Percentiles rank a stretch among this genome's conserved stretches.
phyloP scores from a whole-genome alignment of 2,888 invertebrate genomes.

The Chironomus tentans region DNA sequence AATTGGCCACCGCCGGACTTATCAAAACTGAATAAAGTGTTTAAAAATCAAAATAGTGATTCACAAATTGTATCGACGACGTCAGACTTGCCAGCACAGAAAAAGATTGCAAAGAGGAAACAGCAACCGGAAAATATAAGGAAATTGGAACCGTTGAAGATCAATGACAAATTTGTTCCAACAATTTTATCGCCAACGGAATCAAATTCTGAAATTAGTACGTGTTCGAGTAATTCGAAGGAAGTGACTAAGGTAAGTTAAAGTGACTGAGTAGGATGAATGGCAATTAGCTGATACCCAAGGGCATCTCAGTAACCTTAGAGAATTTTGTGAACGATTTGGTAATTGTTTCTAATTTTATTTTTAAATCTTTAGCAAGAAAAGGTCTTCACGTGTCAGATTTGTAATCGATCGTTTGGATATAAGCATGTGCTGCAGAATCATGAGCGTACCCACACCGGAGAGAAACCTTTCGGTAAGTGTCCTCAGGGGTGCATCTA shows the following conservation, averaged over 20 bases:
- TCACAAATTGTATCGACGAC: slow-evolving; percentile 22
- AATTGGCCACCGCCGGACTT: background rate
- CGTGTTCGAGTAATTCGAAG: slow-evolving; percentile 1
- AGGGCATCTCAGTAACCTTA: no score
- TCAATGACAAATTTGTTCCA: background rate
- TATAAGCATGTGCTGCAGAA: slow-evolving; percentile 93
- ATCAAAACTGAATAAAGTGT: background rate
- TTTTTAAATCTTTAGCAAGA: slow-evolving; percentile 49
- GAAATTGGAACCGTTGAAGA: slow-evolving; percentile 8
- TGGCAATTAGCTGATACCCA: no score
- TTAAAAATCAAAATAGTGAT: slow-evolving; percentile 4
- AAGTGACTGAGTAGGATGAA: no score
- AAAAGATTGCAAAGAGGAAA: slow-evolving; percentile 11
- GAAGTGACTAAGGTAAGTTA: background rate
- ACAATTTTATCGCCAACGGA: background rate
- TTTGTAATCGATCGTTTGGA: slow-evolving; percentile 81
- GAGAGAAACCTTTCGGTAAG: slow-evolving; percentile 49
- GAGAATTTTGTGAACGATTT: no score
- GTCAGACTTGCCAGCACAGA: background rate
- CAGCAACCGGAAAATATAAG: slow-evolving; percentile 19
- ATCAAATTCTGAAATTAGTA: background rate
- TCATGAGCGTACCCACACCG: slow-evolving; percentile 85
- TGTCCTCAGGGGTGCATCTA: no score
- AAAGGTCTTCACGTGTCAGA: slow-evolving; percentile 79
- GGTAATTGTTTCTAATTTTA: background rate